phyloP scores from a whole-genome alignment of 2,888 invertebrate genomes.

The Melinaea menophilus region DNA sequence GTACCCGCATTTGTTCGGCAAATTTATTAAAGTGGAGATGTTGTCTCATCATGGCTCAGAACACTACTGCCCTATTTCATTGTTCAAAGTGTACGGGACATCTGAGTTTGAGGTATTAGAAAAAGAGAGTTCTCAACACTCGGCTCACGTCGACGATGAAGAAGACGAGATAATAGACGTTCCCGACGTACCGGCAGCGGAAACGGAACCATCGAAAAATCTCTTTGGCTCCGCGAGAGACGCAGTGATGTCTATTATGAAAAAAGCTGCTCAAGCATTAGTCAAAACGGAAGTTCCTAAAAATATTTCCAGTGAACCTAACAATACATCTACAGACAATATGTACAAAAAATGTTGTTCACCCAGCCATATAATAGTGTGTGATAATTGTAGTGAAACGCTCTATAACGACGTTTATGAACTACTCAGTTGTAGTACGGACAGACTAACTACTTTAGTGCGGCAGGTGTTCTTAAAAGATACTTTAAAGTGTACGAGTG shows the following conservation, averaged over 20 bases:
- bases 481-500: constrained; percentile 79
- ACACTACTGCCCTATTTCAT: constrained; percentile 98
- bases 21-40: constrained; percentile 94
- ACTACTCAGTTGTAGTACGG: constrained; percentile 83
- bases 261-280: constrained; percentile 92
- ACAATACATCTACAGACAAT: constrained; percentile 64
- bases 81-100: constrained; percentile 95
- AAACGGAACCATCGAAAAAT: constrained; percentile 80
- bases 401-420: constrained; percentile 85
- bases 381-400: constrained; percentile 85
- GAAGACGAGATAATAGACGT: constrained; percentile 81
- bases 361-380: constrained; percentile 85
- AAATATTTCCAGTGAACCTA: constrained; percentile 74
- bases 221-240: constrained; percentile 92
- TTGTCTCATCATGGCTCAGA: constrained; percentile 97
- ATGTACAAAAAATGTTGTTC: constrained; percentile 80
- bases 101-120: constrained; percentile 94
- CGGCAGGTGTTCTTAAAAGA: constrained; percentile 78
- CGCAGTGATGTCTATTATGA: constrained; percentile 94
- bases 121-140: constrained; percentile 85
- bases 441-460: constrained; percentile 79
- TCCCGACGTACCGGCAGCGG: constrained; percentile 64
- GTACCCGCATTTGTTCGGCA: constrained; percentile 89
- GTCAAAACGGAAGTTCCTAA: constrained; percentile 84
- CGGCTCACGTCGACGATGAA: constrained; percentile 81